Evolutionary conservation across 2,113 vertebrate genomes (phyloP), one percentile per base, ranked within the genome.

Genomic region (Tonatia bakeri): DNA sequence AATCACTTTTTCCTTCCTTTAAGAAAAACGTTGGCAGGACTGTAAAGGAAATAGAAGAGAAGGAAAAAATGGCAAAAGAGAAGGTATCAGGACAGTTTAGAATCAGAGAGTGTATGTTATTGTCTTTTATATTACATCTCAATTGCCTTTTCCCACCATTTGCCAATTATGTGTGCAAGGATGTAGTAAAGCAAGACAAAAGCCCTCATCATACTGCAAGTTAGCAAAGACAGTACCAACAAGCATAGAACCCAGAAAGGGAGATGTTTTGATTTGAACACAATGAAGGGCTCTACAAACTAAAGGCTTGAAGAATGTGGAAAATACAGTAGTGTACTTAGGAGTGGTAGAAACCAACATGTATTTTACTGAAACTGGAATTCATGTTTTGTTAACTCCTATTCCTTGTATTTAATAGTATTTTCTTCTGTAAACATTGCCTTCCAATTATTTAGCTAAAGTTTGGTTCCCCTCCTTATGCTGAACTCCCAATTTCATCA

Each of bases 21-120:
- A 93, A 95, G 67, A 94, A 91, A 69, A 95, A 87, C 87, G 26
- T 8, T 88, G 54, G 33, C 33, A 86, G 36, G 64, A 91, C 22
- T 69, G 0, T 50, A 61, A 79, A 95, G 52, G 43, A 92, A 94
- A 90, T 91, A 75, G 20, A 94, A 75, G 16, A 91, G 61, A 92
- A 76, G 61, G 76, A 92, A 81, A 79, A 79, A 93, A 76, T 14
- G 87, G 70, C 90, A 90, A 72, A 93, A 92, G 43, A 45, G 10
- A 70, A 85, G 26, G 40, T 64, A 73, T 31, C 19, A 92, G 82
- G 59, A 84, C 8, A 95, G 77, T 20, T 91, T 96, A 77, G 87
- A 86, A 54, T 61, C 64, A 82, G 77, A 88, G 3, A 81, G 40
- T 22, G 47, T 14, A 47, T 36, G 54, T 36, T 16, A 70, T 77